Conservation (phyloP, 2,888 invertebrate species). For the Chrysopilus asiliformis region DNA sequence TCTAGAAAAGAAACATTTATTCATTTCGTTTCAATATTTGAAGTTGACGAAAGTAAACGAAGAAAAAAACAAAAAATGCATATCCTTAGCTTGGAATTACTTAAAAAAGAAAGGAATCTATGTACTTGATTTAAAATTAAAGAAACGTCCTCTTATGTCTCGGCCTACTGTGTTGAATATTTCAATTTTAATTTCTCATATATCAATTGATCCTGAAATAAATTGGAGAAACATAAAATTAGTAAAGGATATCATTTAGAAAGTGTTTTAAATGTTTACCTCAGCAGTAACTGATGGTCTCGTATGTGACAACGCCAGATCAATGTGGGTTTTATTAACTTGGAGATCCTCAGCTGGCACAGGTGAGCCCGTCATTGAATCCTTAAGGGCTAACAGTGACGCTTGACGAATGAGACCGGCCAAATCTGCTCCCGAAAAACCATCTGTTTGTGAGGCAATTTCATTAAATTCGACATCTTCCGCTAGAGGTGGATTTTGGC, state of each 20-base stretch:
- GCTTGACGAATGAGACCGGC: constrained; percentile 82
- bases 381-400: constrained; percentile 64
- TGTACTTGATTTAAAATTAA: too few species aligned
- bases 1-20: too few species aligned
- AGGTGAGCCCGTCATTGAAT: constrained; percentile 48
- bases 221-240: constrained; percentile 4
- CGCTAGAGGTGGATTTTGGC: constrained; percentile 61
- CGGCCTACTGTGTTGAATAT: constrained; percentile 46
- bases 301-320: constrained; percentile 60
- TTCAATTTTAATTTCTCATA: constrained; percentile 60
- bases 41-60: too few species aligned
- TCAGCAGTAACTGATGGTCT: constrained; percentile 76
- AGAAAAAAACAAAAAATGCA: too few species aligned
- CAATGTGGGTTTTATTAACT: constrained; percentile 59
- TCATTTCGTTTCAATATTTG: too few species aligned
- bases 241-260: constrained; percentile 3
- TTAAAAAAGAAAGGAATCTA: too few species aligned
- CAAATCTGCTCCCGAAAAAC: constrained; percentile 90
- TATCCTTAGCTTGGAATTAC: too few species aligned
- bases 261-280: constrained; percentile 31
- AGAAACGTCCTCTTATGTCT: too few species aligned
- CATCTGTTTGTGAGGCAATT: constrained; percentile 55
- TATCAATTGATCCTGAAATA: constrained; percentile 51
- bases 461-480: constrained; percentile 61
- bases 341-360: constrained; percentile 39